Conservation (phyloP, 23 tunicate species). For the Diplosoma virens region DNA sequence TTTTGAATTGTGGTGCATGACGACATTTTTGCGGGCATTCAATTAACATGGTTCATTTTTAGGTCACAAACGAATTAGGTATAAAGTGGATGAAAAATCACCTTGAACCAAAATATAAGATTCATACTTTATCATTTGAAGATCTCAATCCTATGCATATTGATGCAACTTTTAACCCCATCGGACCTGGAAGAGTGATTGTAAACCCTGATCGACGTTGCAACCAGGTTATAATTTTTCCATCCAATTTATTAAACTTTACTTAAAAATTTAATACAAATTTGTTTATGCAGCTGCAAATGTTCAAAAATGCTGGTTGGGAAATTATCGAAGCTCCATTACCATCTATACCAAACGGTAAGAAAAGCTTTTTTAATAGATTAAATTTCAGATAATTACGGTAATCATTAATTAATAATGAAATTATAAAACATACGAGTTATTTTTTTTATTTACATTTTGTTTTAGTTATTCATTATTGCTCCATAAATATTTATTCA, state of each 20-base stretch:
- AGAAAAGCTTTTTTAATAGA: no score
- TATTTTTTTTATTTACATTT: no score
- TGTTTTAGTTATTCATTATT: no score
- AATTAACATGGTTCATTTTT: no score
- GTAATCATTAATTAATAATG: no score
- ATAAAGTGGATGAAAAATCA: conserved; percentile 91
- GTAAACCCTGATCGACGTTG: conserved; percentile 78
- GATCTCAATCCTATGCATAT: conserved; percentile 91
- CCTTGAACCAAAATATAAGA: conserved; percentile 56
- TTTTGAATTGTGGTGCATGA: no score
- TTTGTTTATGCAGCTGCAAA: conserved; percentile 73
- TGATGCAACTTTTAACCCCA: conserved; percentile 77
- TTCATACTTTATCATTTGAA: conserved; percentile 58
- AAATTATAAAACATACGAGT: no score
- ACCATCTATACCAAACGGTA: conserved; percentile 66
- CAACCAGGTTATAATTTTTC: conserved; percentile 29
- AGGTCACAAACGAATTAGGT: conserved; percentile 77
- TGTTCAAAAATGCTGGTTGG: conserved; percentile 96
- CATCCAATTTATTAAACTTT: no score
- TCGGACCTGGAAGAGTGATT: conserved; percentile 76
- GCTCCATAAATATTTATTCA: no score
- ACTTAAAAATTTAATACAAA: no score
- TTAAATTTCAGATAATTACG: no score
- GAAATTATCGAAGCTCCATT: conserved; percentile 60
- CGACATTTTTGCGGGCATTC: no score